Evolutionary conservation across 2,888 invertebrate species (phyloP), one percentile per base, ranked within the genome.

Genomic region (Hemithea aestivaria): DNA sequence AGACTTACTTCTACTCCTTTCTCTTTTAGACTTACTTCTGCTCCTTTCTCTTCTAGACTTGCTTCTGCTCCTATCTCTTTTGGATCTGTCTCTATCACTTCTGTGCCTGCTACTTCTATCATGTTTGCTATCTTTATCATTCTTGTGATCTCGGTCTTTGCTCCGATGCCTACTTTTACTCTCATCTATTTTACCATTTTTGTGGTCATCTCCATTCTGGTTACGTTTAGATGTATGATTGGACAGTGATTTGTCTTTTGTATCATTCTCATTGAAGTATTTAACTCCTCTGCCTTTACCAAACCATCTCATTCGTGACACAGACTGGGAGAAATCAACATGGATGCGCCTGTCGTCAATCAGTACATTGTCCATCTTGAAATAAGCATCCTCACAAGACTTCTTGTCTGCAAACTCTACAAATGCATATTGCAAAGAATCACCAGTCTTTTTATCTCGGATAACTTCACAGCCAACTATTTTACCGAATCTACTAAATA

Each of bases 321-420:
- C 99, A 30, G 98, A 98, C 74, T 99, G 99, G 49, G 98, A 98
- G 85, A 99, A 99, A 80, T 99, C 99, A 0, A 99, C 99, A 83
- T 99, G 99, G 63, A 99, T 99, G 49, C 99, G 89, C 12, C 99
- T 89, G 71, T 99, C 99, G 81, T 99, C 99, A 59, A 99, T 99
- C 4, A 99, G 87, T 0, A 99, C 99, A 87, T 99, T 99, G 73
- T 99, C 99, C 99, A 99, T 99, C 88, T 99, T 99, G 66, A 99
- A 98, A 78, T 96, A 99, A 1, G 99, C 99, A 58, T 95, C 95
- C 83, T 99, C 99, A 81, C 99, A 99, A 0, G 96, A 90, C 62
- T 95, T 95, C 50, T 92, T 91, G 34, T 97, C 93, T 46, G 94
- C 94, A 87, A 99, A 99, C 76, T 99, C 99, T 40, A 99, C 95